Percentiles rank a stretch among this genome's conserved stretches.
phyloP scores from a whole-genome alignment of 1,140 invertebrate genomes.

The Sarcophaga bullata region DNA sequence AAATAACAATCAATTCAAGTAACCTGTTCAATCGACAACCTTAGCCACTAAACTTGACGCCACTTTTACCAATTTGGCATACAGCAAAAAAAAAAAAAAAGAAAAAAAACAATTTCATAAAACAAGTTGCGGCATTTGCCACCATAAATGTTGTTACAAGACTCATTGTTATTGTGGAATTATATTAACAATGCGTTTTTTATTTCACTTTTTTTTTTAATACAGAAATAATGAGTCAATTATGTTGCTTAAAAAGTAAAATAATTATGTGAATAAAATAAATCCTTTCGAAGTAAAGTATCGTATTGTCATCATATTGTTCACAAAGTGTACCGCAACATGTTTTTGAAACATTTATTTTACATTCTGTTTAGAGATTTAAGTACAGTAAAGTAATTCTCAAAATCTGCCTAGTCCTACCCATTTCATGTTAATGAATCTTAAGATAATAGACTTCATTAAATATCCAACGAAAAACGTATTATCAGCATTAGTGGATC shows the following conservation, averaged over 20 bases:
- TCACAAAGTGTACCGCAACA: no score
- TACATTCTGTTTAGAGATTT: no score
- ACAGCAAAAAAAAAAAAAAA: background rate
- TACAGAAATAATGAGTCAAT: no score
- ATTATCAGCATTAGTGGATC: no score
- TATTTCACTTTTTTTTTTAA: background rate
- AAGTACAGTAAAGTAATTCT: no score
- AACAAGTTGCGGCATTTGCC: background rate
- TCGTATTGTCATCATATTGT: no score
- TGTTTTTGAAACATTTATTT: no score
- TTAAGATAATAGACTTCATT: background rate
- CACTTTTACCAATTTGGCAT: conserved; percentile 41
- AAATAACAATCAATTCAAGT: background rate
- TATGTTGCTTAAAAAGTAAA: no score
- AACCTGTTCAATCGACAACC: conserved; percentile 39
- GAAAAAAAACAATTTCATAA: background rate
- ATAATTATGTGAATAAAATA: background rate
- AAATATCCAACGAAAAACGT: no score
- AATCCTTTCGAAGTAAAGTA: no score
- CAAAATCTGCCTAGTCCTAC: no score
- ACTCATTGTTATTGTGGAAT: background rate
- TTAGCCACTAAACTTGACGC: conserved; percentile 42
- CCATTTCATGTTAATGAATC: background rate
- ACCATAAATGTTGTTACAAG: background rate
- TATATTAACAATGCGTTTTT: conserved; percentile 7